Conservation (phyloP, 2,888 invertebrate species). For the Galeruca laticollis region DNA sequence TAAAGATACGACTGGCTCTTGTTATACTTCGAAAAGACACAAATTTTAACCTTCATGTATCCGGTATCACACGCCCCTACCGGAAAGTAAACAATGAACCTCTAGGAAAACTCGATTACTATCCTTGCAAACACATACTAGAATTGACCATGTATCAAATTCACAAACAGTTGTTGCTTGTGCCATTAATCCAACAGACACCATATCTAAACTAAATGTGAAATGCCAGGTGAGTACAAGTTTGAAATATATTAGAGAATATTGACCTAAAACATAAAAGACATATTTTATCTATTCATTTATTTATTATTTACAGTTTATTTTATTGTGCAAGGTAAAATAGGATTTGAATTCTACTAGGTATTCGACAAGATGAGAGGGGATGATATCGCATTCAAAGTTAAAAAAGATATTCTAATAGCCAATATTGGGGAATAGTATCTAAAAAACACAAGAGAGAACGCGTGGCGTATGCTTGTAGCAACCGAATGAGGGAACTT, state of each 20-base stretch:
- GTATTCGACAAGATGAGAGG: conserved; percentile 49
- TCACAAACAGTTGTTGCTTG: conserved; percentile 46
- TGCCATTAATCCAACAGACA: conserved; percentile 43
- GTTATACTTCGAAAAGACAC: no score
- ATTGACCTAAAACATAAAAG: conserved; percentile 16
- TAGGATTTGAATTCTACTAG: conserved; percentile 27
- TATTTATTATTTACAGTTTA: no score
- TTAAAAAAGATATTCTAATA: conserved; percentile 49
- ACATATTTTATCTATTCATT: conserved; percentile 16
- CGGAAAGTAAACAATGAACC: no score
- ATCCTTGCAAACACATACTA: no score
- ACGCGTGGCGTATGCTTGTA: conserved; percentile 44
- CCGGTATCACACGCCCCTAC: no score
- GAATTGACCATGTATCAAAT: no score
- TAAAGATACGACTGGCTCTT: conserved; percentile 30
- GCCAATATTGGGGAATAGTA: conserved; percentile 48
- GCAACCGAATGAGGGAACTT: conserved; percentile 48
- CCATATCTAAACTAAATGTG: conserved; percentile 47
- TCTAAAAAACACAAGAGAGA: conserved; percentile 49
- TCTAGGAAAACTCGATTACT: no score
- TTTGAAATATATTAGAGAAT: conserved; percentile 19
- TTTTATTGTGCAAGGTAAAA: no score
- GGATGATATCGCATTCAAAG: conserved; percentile 46
- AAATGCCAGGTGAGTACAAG: conserved; percentile 37
- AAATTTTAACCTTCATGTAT: no score